phyloP scores from a whole-genome alignment of 37 sponge, comb jelly and placozoan genomes.

The Cliona cf. orientalis region DNA sequence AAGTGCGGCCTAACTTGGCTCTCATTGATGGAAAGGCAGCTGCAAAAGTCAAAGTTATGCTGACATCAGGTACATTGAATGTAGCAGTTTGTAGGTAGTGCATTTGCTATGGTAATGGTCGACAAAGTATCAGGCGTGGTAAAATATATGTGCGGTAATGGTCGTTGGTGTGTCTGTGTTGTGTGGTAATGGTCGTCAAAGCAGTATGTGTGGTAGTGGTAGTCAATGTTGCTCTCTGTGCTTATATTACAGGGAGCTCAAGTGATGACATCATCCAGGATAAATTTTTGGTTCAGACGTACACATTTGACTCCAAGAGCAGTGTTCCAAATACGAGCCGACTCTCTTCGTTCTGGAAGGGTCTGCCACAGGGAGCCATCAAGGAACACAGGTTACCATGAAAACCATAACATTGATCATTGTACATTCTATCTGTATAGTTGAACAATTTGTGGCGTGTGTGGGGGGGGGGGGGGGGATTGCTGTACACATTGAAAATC shows the following conservation, averaged over 20 bases:
- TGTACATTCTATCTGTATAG: too few species aligned
- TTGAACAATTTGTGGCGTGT: too few species aligned
- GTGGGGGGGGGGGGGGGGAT: too few species aligned
- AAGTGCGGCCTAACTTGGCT: slow-evolving; percentile 82
- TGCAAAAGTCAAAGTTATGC: slow-evolving; percentile 54
- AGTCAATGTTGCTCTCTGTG: not conserved
- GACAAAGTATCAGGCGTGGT: not conserved
- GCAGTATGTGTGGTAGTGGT: not conserved
- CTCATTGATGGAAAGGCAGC: slow-evolving; percentile 43
- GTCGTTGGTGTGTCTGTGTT: not conserved
- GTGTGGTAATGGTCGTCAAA: not conserved
- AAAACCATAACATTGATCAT: too few species aligned
- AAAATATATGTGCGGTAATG: not conserved
- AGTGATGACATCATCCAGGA: slow-evolving; percentile 44
- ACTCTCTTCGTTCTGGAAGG: slow-evolving; percentile 52
- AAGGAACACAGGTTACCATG: slow-evolving; percentile 56
- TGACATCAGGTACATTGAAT: slow-evolving; percentile 18
- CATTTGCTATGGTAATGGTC: not conserved
- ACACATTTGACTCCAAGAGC: slow-evolving; percentile 14
- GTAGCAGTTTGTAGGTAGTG: not conserved
- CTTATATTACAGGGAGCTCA: not conserved
- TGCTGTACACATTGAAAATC: too few species aligned
- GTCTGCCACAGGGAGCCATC: slow-evolving; percentile 15
- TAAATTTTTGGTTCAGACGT: slow-evolving; percentile 80
- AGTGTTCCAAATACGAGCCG: slow-evolving; percentile 8